These are phyloP conservation scores for Drosophila mayri DNA, from an alignment of 1,140 invertebrate species.

Conservation along the genomic window DNA sequence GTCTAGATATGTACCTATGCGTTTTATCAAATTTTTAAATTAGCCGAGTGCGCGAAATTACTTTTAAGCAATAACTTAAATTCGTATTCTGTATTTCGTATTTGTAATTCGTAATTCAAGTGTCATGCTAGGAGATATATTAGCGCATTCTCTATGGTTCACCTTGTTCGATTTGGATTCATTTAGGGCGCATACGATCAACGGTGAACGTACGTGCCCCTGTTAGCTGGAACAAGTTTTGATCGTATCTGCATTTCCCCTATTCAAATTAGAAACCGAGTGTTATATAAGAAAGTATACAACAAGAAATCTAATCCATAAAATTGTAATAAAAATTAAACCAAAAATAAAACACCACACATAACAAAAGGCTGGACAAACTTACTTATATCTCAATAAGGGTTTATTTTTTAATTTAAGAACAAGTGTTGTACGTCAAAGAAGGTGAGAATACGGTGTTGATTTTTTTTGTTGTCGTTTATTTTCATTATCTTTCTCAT, in stretches of 20 bases:
- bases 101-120: constrained; percentile 29
- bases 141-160: constrained; percentile 18
- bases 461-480: background rate
- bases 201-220: constrained; percentile 9
- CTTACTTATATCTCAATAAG: background rate
- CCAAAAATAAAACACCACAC: constrained; percentile 51
- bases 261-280: constrained; percentile 46
- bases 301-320: constrained; percentile 51
- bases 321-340: constrained; percentile 62
- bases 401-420: constrained; percentile 14
- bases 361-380: constrained; percentile 15
- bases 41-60: constrained; percentile 37
- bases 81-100: constrained; percentile 20
- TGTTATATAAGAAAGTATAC: constrained; percentile 57
- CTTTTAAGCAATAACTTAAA: constrained; percentile 32
- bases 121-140: constrained; percentile 12
- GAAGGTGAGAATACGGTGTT: constrained; percentile 26
- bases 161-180: constrained; percentile 16
- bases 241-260: constrained; percentile 52
- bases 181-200: constrained; percentile 11
- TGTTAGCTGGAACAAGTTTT: constrained; percentile 31
- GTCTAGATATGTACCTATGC: constrained; percentile 54
- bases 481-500: background rate
- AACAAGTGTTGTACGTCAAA: background rate
- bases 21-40: constrained; percentile 60